Percentiles rank a stretch among this genome's conserved stretches.
phyloP scores from a whole-genome alignment of 2,797 vertebrate genomes.

The Molossus alvarezi region DNA sequence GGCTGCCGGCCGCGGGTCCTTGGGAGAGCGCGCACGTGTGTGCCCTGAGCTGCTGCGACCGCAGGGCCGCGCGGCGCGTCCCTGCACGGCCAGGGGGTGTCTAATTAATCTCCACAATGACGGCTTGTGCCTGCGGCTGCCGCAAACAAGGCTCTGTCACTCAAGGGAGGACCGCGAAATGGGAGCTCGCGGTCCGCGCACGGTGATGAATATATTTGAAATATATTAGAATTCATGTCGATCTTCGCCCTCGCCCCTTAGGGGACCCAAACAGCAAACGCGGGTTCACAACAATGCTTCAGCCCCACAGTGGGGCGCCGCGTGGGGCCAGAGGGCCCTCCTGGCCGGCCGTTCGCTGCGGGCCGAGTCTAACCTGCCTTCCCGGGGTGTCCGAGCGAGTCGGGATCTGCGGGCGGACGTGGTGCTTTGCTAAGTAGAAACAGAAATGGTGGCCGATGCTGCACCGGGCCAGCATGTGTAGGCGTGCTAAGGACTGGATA shows the following conservation, averaged over 20 bases:
- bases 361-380: background rate
- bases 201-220: conserved; percentile 89
- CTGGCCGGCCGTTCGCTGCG: background rate
- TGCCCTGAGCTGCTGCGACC: conserved; percentile 85
- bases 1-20: conserved; percentile 93
- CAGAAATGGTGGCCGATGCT: background rate
- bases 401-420: background rate
- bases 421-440: background rate
- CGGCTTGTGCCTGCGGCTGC: conserved; percentile 88
- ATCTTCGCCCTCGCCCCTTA: background rate
- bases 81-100: too few relatives aligned
- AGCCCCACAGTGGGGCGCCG: background rate
- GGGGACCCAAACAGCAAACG: background rate
- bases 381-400: background rate
- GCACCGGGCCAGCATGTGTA: background rate
- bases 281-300: conserved; percentile 49
- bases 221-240: conserved; percentile 88
- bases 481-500: background rate
- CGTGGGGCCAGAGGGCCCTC: accelerated
- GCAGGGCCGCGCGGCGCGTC: background rate
- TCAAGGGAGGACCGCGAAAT: conserved; percentile 86
- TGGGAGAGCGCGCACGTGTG: conserved; percentile 95
- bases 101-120: conserved; percentile 90
- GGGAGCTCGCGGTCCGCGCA: conserved; percentile 85
- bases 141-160: conserved; percentile 89